phyloP scores from a whole-genome alignment of 2,888 invertebrate genomes.

The Tolmerus cingulatus region DNA sequence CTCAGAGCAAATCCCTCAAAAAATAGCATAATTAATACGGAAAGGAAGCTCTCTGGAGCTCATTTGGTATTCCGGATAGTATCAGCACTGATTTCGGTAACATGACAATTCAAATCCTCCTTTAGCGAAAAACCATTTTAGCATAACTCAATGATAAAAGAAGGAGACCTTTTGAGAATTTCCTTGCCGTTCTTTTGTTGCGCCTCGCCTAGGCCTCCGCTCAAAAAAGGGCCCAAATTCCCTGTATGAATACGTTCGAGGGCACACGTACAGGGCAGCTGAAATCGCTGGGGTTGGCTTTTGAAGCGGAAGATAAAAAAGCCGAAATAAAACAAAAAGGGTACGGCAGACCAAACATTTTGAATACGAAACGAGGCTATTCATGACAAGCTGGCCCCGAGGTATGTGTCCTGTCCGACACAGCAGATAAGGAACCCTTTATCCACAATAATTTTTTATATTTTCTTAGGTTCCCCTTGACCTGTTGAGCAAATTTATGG shows the following conservation, averaged over 20 bases:
- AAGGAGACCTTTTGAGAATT: not conserved
- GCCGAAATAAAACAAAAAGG: slow-evolving; percentile 38
- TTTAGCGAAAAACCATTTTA: slow-evolving; percentile 30
- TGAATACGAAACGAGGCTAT: slow-evolving; percentile 41
- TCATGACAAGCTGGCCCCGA: slow-evolving; percentile 4
- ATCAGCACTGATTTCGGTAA: slow-evolving; percentile 34
- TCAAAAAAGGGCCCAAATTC: slow-evolving; percentile 15
- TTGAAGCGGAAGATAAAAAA: slow-evolving; percentile 20
- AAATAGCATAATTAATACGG: slow-evolving; percentile 5
- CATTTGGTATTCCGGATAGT: slow-evolving; percentile 24
- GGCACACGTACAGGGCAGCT: not conserved
- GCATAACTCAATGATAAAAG: slow-evolving; percentile 35
- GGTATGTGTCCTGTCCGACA: slow-evolving; percentile 23
- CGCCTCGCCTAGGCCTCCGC: not conserved
- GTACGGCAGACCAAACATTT: slow-evolving; percentile 33
- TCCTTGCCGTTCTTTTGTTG: slow-evolving; percentile 19
- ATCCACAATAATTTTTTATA: slow-evolving; percentile 23
- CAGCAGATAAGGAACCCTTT: slow-evolving; percentile 33
- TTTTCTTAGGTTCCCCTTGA: slow-evolving; percentile 15
- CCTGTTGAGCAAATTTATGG: slow-evolving; percentile 35
- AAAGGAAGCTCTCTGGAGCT: not conserved
- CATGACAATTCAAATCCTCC: slow-evolving; percentile 38
- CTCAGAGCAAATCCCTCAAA: not conserved
- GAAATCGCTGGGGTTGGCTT: slow-evolving; percentile 8
- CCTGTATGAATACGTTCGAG: not conserved